Percentiles rank a stretch among this genome's conserved stretches.
phyloP scores from a whole-genome alignment of 2,888 invertebrate species.

The Cheilosia pagana region DNA sequence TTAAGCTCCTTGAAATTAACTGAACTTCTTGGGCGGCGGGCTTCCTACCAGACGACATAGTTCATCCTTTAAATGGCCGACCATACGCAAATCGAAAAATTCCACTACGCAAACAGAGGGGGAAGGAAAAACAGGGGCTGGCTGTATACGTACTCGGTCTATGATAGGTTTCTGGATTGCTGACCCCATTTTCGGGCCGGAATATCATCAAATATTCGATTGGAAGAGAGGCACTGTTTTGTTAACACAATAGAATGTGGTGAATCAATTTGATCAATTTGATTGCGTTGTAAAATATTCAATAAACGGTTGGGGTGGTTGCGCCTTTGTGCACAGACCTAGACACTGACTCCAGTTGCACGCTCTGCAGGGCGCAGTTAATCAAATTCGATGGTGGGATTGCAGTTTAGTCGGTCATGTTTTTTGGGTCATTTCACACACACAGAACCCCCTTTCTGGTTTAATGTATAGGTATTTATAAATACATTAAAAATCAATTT shows the following conservation, averaged over 20 bases:
- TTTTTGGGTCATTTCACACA: background rate
- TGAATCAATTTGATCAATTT: slow-evolving; percentile 56
- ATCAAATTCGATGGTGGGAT: slow-evolving; percentile 47
- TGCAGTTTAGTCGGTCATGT: background rate
- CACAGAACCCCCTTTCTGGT: background rate
- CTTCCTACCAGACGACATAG: background rate
- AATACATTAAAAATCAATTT: slow-evolving; percentile 71
- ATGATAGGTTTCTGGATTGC: slow-evolving; percentile 68
- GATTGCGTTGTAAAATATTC: slow-evolving; percentile 54
- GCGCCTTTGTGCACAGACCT: background rate
- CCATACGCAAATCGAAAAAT: background rate
- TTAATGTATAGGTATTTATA: slow-evolving; percentile 60
- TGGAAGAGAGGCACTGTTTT: slow-evolving; percentile 31
- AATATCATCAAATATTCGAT: slow-evolving; percentile 64
- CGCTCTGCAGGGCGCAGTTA: slow-evolving; percentile 28
- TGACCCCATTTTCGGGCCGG: slow-evolving; percentile 67
- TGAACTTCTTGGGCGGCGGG: slow-evolving; percentile 3
- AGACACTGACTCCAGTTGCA: background rate
- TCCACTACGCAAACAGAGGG: slow-evolving; percentile 12
- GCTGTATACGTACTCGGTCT: slow-evolving; percentile 9
- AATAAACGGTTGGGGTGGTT: slow-evolving; percentile 31
- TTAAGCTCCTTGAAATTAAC: slow-evolving; percentile 39
- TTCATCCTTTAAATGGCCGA: slow-evolving; percentile 12
- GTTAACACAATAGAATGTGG: slow-evolving; percentile 58
- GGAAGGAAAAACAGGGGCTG: slow-evolving; percentile 8